Percentiles rank a stretch among this genome's conserved stretches.
These are phyloP conservation scores for Armadillidium nasatum DNA, from an alignment of 1,140 invertebrate genomes.

Conservation along the genomic window DNA sequence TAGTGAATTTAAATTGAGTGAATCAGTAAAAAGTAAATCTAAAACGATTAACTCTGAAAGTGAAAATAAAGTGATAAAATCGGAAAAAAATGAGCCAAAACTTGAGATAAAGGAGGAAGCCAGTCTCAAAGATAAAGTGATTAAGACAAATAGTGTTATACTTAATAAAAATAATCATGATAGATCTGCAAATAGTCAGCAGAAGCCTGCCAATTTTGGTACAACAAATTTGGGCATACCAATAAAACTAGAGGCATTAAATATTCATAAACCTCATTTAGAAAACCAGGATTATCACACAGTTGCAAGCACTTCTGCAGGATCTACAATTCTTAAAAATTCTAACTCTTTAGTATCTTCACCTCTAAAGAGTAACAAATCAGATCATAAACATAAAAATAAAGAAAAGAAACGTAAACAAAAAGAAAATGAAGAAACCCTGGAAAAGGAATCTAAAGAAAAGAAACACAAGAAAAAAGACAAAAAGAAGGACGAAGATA, in stretches of 20 bases:
- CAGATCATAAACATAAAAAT: constrained; percentile 38
- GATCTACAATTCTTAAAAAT: constrained; percentile 8
- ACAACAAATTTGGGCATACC: not conserved
- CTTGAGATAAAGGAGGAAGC: constrained; percentile 27
- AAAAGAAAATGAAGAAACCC: constrained; percentile 58
- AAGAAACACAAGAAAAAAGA: too few species aligned
- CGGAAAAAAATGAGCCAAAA: constrained; percentile 33
- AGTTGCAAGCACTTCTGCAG: constrained; percentile 20
- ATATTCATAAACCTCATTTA: not conserved
- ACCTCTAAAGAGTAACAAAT: constrained; percentile 58
- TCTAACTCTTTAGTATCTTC: constrained; percentile 16
- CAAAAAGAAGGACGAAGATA: too few species aligned
- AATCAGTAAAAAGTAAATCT: constrained; percentile 19
- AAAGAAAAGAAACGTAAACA: constrained; percentile 55
- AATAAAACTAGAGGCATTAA: not conserved
- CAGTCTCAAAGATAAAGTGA: constrained; percentile 23
- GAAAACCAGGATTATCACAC: constrained; percentile 33
- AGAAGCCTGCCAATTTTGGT: too few species aligned
- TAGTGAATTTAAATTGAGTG: constrained; percentile 27
- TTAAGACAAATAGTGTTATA: constrained; percentile 35
- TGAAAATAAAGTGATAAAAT: constrained; percentile 32
- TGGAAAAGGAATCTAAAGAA: constrained; percentile 46
- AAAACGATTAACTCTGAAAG: too few species aligned
- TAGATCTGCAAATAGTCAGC: too few species aligned
- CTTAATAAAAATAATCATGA: constrained; percentile 21